Evolutionary conservation across 2,797 vertebrate species (phyloP).

Genomic region (Fratercula arctica): DNA sequence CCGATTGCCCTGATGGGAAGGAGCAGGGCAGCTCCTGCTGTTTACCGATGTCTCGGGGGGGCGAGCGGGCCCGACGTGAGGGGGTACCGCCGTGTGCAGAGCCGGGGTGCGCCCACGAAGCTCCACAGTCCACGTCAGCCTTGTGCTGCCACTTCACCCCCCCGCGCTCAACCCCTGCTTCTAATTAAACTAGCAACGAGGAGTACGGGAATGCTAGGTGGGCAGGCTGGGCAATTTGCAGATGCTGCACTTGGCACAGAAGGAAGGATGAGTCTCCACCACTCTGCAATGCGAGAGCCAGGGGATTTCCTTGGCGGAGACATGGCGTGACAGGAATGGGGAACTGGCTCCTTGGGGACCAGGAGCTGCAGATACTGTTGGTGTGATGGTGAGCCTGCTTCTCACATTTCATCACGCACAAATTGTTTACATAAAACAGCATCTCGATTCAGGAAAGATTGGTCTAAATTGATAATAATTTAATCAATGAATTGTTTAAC

Average conservation of each 20-base stretch:
- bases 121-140: background rate
- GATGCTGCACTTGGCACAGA: accelerated
- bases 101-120: background rate
- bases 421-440: background rate
- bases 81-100: accelerated
- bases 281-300: accelerated
- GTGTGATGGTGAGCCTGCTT: background rate
- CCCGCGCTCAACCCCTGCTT: background rate
- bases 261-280: accelerated
- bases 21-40: background rate
- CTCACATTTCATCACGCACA: background rate
- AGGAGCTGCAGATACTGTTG: accelerated
- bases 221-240: background rate
- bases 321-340: accelerated
- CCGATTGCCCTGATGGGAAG: background rate
- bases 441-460: background rate
- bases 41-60: accelerated
- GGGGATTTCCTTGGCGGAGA: background rate
- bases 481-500: background rate
- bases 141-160: accelerated
- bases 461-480: background rate
- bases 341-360: background rate
- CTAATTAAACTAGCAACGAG: background rate
- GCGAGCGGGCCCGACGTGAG: background rate
- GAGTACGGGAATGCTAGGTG: background rate